These are phyloP conservation scores for rat (Rattus norvegicus) DNA, from an alignment of 2,113 vertebrate genomes.

Conservation along the genomic window GRCr8 NC_086022.1:7725001-7725500, in stretches of 20 bases:
- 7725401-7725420: background rate
- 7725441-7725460: background rate
- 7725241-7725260: too few species aligned
- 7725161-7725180: background rate
- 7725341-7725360: background rate
- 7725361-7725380: background rate
- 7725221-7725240: background rate
- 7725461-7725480: background rate
- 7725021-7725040: background rate
- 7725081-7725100: fast-evolving
- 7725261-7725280: too few species aligned
- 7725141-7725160: background rate
- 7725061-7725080: fast-evolving
- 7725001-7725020: background rate
- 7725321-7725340: too few species aligned
- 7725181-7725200: background rate
- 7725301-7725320: too few species aligned
- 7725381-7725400: background rate
- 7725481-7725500: background rate
- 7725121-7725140: background rate
- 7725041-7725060: too few species aligned
- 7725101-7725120: background rate
- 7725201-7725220: fast-evolving
- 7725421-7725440: background rate
- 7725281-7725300: background rate